Evolutionary conservation across 1,140 invertebrate species (phyloP), one percentile per base, ranked within the genome.

Genomic region (Brachionus rotundiformis): DNA sequence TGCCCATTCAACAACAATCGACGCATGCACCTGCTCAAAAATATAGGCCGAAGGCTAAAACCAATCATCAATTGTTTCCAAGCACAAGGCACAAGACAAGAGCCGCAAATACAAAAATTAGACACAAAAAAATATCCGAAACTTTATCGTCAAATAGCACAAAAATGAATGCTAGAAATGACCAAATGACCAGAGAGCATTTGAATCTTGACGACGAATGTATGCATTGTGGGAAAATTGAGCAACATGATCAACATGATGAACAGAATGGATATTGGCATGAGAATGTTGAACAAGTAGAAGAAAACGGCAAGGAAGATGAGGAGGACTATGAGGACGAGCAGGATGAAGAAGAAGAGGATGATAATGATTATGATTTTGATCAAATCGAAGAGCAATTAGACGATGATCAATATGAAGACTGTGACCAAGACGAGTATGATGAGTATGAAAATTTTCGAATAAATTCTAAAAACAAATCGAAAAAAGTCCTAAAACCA

Each of bases 341-440:
- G 0, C 39, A 41, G 10, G 39, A 13, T 6, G n/a, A 41, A 41
- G 11, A 13, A 41, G 39, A 13, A 41, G 39, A 41, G 3, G 39
- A 41, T 0, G 11, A 41, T 8, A 1, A 71, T n/a, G 16, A 71
- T 1, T n/a, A 7, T 23, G 65, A 36, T 23, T n/a, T 39, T 41
- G 33, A 41, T 13, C 0, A 1, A 3, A 13, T 39, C 16, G 65
- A 71, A 39, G 29, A 41, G 31, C 13, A 73, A 13, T 25, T 2
- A 68, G 29, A 33, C 8, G 68, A 73, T 11, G 16, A 73, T 13
- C 36, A 73, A 23, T 23, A 65, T n/a, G 61, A 65, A 65, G 61
- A 65, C 13, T 31, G 31, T 29, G 61, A 65, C n/a, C 27, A 44
- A 73, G 39, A 73, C 1, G 68, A 47, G 11, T 16, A 29, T 44